A percentile compares a stretch with the other conserved stretches of the same genome.
Evolutionary conservation across 2,888 invertebrate species (phyloP).

Genomic region (Perithous albicinctus): DNA sequence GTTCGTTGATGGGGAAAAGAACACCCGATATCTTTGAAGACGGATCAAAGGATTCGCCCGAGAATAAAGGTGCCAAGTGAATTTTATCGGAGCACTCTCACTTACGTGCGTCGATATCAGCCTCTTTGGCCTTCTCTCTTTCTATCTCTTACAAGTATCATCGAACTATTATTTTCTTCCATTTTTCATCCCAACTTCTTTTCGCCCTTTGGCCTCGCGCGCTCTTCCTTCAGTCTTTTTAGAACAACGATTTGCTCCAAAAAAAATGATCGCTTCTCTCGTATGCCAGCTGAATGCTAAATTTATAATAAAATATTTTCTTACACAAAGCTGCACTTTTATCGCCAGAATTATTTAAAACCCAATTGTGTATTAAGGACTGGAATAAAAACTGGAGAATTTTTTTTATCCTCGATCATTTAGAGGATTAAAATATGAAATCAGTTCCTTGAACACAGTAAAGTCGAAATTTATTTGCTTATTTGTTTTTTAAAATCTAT

Average conservation of each 20-base stretch:
- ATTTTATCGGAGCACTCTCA: conserved; percentile 68
- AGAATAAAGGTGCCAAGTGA: conserved; percentile 69
- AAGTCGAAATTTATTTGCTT: too few relatives aligned
- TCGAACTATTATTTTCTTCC: not conserved
- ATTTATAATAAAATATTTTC: conserved; percentile 5
- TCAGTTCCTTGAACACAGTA: too few relatives aligned
- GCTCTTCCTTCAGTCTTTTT: not conserved
- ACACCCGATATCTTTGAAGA: conserved; percentile 70
- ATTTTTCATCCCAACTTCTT: conserved; percentile 18
- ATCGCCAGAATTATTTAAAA: not conserved
- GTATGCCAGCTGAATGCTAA: not conserved
- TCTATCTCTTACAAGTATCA: conserved; percentile 14
- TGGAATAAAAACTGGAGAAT: not conserved
- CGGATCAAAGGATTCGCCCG: conserved; percentile 67
- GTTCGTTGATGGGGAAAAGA: conserved; percentile 69
- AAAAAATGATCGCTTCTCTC: not conserved
- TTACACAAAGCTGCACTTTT: not conserved
- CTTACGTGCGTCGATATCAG: conserved; percentile 65
- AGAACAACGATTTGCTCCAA: conserved; percentile 1
- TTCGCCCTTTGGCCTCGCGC: not conserved
- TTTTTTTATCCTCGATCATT: not conserved
- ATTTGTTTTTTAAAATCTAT: too few relatives aligned
- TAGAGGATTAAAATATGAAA: too few relatives aligned
- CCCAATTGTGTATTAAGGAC: not conserved
- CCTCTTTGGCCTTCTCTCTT: conserved; percentile 29